Percentiles rank a stretch among this genome's conserved stretches.
These are phyloP conservation scores for Lutra lutra DNA, from an alignment of 2,797 vertebrate species.

Conservation along the genomic window DNA sequence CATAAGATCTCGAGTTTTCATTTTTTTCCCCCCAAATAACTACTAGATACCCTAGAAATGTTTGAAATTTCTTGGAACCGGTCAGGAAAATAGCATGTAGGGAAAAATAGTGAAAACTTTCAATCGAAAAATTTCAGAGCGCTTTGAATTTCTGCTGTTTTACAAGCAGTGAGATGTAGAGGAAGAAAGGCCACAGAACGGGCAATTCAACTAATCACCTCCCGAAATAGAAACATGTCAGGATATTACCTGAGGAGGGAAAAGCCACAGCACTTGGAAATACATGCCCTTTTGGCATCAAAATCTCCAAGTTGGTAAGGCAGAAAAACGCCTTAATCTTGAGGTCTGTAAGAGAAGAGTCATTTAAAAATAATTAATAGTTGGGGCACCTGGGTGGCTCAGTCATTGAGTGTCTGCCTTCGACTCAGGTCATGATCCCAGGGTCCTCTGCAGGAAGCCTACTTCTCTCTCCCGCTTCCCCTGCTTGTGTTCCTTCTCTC, in stretches of 20 bases:
- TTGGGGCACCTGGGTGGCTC: no score
- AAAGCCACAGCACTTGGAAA: neutral
- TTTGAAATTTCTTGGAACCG: conserved; percentile 35
- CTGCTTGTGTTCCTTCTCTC: no score
- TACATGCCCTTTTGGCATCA: conserved; percentile 30
- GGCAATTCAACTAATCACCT: conserved; percentile 27
- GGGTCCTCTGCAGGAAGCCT: no score
- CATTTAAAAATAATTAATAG: neutral
- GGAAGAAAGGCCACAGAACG: conserved; percentile 24
- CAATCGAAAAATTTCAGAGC: conserved; percentile 6
- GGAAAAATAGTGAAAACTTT: neutral
- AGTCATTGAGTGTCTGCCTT: no score
- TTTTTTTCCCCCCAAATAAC: neutral
- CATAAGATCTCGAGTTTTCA: neutral
- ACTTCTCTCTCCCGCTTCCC: no score
- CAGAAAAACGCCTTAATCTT: conserved; percentile 31
- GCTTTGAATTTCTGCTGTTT: conserved; percentile 25
- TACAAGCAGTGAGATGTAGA: neutral
- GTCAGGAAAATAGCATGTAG: neutral
- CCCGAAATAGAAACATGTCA: conserved; percentile 7
- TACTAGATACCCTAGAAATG: neutral
- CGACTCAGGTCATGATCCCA: no score
- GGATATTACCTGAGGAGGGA: neutral
- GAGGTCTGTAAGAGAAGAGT: neutral
- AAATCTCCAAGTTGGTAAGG: conserved; percentile 9